phyloP scores from a whole-genome alignment of 1,140 invertebrate species.

The Euglossa dilemma region DNA sequence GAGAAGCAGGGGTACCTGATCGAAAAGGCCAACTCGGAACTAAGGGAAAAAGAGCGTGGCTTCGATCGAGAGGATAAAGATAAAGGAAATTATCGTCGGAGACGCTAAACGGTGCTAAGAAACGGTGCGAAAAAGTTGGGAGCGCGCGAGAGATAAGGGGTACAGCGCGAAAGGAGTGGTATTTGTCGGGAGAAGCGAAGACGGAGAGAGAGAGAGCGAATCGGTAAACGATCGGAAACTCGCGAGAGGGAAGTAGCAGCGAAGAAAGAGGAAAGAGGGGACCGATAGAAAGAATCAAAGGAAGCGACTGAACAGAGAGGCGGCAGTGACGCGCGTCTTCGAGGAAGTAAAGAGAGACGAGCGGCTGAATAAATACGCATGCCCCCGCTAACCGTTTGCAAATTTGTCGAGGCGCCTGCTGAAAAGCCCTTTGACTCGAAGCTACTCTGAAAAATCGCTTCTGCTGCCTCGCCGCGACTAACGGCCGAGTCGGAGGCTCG shows the following conservation, averaged over 20 bases:
- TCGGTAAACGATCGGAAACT: too few relatives aligned
- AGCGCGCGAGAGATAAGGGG: too few relatives aligned
- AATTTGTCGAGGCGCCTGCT: constrained; percentile 63
- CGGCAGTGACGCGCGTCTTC: constrained; percentile 24
- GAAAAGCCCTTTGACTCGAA: constrained; percentile 31
- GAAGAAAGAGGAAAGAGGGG: not conserved
- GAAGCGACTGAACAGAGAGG: constrained; percentile 9
- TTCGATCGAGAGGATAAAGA: too few relatives aligned
- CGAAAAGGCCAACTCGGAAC: not conserved
- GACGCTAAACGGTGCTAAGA: too few relatives aligned
- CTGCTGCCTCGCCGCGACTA: not conserved
- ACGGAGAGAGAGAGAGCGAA: too few relatives aligned
- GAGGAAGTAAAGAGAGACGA: constrained; percentile 51
- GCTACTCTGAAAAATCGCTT: not conserved
- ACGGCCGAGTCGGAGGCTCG: not conserved
- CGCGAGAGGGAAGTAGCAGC: not conserved
- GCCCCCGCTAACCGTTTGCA: constrained; percentile 66
- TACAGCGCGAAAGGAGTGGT: not conserved
- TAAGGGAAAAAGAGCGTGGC: not conserved
- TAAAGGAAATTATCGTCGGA: too few relatives aligned
- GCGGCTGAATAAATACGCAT: constrained; percentile 66
- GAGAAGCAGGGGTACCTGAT: not conserved
- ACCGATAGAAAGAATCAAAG: constrained; percentile 12
- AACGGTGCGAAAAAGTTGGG: too few relatives aligned
- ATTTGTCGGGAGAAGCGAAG: not conserved